These are phyloP conservation scores for Psittacula cyanocephala DNA, from an alignment of 2,113 vertebrate genomes.

Conservation along the genomic window DNA sequence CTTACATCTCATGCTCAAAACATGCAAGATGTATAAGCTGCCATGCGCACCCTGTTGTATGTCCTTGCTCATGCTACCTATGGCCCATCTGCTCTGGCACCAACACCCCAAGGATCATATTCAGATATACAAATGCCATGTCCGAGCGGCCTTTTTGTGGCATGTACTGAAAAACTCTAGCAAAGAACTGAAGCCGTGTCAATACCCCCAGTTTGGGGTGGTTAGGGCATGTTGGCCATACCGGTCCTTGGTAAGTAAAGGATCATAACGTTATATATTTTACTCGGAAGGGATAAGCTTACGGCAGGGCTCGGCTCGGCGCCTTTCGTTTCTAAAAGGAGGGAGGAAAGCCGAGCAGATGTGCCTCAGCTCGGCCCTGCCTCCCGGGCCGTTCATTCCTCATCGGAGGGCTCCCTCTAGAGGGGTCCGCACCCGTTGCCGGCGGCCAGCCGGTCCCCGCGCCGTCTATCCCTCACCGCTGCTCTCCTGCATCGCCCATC, in stretches of 20 bases:
- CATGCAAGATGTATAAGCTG: accelerated
- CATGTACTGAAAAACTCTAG: neutral
- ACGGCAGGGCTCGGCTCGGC: accelerated
- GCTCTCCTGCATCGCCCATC: neutral
- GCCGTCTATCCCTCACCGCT: neutral
- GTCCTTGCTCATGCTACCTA: neutral
- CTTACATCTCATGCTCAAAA: neutral
- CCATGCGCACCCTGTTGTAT: accelerated
- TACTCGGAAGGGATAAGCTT: accelerated
- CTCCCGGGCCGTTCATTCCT: slow-evolving; percentile 19
- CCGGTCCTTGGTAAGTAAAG: accelerated
- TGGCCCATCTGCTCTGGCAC: neutral
- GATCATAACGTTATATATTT: accelerated
- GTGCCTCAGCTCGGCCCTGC: accelerated
- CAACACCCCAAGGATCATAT: neutral
- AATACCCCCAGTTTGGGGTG: accelerated
- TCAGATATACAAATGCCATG: neutral
- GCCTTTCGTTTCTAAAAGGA: accelerated
- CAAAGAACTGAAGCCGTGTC: accelerated
- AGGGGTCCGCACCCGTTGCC: neutral
- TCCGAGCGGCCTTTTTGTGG: neutral
- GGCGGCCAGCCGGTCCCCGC: neutral
- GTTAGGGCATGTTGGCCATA: accelerated
- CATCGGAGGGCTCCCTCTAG: slow-evolving; percentile 46
- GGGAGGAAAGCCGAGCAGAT: accelerated